Conservation (phyloP, 2,113 vertebrate genomes). For the Sinosuthora webbiana region DNA sequence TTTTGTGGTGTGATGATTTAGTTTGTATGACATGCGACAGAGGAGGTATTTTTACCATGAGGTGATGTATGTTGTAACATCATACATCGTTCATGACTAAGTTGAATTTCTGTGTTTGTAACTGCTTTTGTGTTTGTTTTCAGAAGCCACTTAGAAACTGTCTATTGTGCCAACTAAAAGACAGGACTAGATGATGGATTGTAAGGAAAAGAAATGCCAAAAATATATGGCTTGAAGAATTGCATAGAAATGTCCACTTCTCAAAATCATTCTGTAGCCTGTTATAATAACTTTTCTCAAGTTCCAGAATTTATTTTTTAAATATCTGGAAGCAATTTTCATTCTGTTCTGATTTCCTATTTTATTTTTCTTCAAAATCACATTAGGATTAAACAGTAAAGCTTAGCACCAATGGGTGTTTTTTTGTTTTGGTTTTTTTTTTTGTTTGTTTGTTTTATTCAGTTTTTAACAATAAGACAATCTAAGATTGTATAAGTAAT, state of each 20-base stretch:
- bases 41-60: neutral
- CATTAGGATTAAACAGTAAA: neutral
- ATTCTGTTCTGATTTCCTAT: neutral
- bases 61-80: neutral
- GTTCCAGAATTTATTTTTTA: neutral
- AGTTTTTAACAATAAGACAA: neutral
- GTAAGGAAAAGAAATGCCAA: neutral
- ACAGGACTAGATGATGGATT: neutral
- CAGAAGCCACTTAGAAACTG: neutral
- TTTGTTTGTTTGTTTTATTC: neutral
- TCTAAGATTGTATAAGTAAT: neutral
- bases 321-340: neutral
- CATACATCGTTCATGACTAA: neutral
- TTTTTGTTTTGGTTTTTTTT: too few relatives aligned
- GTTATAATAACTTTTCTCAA: neutral
- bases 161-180: neutral
- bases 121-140: neutral
- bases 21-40: neutral
- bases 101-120: neutral
- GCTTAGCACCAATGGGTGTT: neutral
- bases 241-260: neutral
- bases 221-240: neutral
- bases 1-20: neutral
- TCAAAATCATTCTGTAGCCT: neutral
- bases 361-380: neutral